A percentile compares a stretch with the other conserved stretches of the same genome.
Conservation (phyloP, 2,797 vertebrate genomes). For the Austrolebias charrua region DNA sequence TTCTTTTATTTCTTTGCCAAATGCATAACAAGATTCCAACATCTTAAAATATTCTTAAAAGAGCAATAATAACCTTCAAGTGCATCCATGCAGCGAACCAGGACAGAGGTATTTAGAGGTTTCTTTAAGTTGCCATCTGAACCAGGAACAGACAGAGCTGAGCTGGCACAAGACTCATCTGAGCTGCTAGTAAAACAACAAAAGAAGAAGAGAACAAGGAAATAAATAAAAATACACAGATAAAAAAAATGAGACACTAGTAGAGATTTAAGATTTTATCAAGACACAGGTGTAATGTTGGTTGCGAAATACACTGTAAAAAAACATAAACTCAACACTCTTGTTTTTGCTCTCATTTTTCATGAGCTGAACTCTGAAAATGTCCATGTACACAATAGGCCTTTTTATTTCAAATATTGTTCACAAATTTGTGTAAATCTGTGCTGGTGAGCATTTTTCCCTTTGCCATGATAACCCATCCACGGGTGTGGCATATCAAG, state of each 20-base stretch:
- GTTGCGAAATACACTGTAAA: background rate
- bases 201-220: background rate
- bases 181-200: constrained; percentile 48
- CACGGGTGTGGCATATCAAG: too few relatives aligned
- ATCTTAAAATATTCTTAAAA: too few relatives aligned
- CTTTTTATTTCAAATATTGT: too few relatives aligned
- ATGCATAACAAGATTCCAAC: too few relatives aligned
- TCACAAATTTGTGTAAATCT: too few relatives aligned
- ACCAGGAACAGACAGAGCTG: constrained; percentile 49
- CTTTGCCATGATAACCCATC: too few relatives aligned
- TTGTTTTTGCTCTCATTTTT: too few relatives aligned
- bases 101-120: constrained; percentile 43
- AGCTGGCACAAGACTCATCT: constrained; percentile 56
- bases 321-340: too few relatives aligned
- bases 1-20: too few relatives aligned
- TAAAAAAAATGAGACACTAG: background rate
- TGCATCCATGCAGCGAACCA: constrained; percentile 57
- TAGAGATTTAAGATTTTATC: background rate
- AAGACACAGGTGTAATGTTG: background rate
- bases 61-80: constrained; percentile 57
- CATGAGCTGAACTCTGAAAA: too few relatives aligned
- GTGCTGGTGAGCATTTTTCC: too few relatives aligned
- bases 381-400: too few relatives aligned
- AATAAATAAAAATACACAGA: constrained; percentile 1
- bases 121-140: constrained; percentile 56